Base-by-base conservation (phyloP, 1,140 invertebrate genomes). In the Lepeophtheirus salmonis region DNA sequence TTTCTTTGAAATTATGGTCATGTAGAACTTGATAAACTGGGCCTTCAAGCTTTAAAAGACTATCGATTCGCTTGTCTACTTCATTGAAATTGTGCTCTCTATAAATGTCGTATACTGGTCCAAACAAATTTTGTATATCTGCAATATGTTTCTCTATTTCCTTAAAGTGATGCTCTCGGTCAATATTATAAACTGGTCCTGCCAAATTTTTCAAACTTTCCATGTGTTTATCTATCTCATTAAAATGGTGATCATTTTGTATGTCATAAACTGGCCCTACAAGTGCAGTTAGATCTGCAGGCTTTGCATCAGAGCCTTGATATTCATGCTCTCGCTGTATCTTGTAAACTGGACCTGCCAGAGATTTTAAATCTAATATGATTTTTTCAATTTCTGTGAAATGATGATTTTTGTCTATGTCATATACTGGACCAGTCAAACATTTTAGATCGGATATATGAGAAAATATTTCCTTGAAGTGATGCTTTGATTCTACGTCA, bases 331-430 rank as follows among this genome's bases (percentile, higher is more conserved):
- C 59, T 53, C 59, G 2, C 3, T 54, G 12, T 17, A 61, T 13
- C 3, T 53, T 25, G 23, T 61, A 61, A 53, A 61, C 51, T 16
- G 59, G 59, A 16, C 59, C 59, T 17, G 16, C 18, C 12, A 61
- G 16, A 55, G 50, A 60, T 23, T 60, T 50, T 23, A 60, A 22
- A 25, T 26, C 25, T 2, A 20, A 20, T 1, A 61, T 14, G 21
- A 55, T 17, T 41, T n/a, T 14, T 20, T 60, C n/a, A 61, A 61
- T 61, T 26, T 61, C 59, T 3, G 14, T 21, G 24, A 56, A 61
- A 17, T 56, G 48, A 30, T 61, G 59, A 16, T 57, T 55, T 10
- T 50, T 57, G 3, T 61, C 59, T 60, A 61, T 61, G 13, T 61
- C 50, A 50, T 54, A 61, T 13, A 61, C 16, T 16, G 59, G 59